phyloP scores from a whole-genome alignment of 2,113 vertebrate species.

The Triplophysa rosa region DNA sequence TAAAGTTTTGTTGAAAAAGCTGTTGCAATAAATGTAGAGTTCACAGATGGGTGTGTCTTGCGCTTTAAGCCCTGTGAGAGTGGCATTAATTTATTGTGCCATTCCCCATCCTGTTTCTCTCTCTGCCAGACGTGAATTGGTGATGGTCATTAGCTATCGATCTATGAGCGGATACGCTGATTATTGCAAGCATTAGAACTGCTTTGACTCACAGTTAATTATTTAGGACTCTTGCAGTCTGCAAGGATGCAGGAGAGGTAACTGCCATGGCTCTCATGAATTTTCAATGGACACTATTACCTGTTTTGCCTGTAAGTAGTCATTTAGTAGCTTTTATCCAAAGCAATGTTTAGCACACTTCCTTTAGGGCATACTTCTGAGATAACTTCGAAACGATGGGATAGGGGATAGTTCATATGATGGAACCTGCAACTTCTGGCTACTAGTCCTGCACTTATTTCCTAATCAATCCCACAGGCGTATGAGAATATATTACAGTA shows the following conservation, averaged over 20 bases:
- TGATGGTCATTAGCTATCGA: constrained; percentile 56
- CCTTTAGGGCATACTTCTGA: too few species aligned
- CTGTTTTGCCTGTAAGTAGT: neutral
- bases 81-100: constrained; percentile 12
- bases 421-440: neutral
- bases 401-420: too few species aligned
- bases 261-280: neutral
- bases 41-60: neutral
- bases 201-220: constrained; percentile 49
- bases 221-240: constrained; percentile 35
- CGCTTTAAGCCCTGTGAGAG: neutral
- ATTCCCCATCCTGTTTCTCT: constrained; percentile 34
- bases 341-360: too few species aligned
- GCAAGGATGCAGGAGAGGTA: neutral
- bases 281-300: constrained; percentile 3
- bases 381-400: too few species aligned
- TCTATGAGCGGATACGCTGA: constrained; percentile 44
- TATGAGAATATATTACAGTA: too few species aligned
- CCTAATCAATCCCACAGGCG: too few species aligned
- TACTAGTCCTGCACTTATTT: neutral
- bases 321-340: neutral
- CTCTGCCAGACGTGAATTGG: constrained; percentile 18
- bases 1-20: too few species aligned
- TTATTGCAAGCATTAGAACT: constrained; percentile 52
- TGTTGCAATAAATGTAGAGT: too few species aligned